These are phyloP conservation scores for Leptothorax acervorum DNA, from an alignment of 2,888 invertebrate genomes.

Conservation along the genomic window DNA sequence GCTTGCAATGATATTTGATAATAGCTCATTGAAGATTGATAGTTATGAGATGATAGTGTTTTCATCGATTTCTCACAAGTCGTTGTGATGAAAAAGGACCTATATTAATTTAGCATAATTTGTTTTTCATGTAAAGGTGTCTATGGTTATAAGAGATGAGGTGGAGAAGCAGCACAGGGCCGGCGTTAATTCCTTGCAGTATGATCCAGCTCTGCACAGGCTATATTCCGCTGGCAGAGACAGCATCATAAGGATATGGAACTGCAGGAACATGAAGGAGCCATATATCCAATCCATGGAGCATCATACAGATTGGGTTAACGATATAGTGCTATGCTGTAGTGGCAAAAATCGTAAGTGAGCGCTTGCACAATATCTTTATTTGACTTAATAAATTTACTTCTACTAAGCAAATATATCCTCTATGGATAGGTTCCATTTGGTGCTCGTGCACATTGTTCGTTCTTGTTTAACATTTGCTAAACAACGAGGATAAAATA, in stretches of 20 bases:
- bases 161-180: conserved; percentile 97
- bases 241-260: conserved; percentile 98
- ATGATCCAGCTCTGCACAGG: conserved; percentile 94
- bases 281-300: conserved; percentile 98
- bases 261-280: conserved; percentile 88
- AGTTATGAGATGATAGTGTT: too few relatives aligned
- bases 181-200: conserved; percentile 98
- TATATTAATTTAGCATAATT: neutral
- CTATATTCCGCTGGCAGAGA: conserved; percentile 98
- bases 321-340: conserved; percentile 99
- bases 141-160: conserved; percentile 98
- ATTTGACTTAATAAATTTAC: neutral
- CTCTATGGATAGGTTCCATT: neutral
- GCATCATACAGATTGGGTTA: conserved; percentile 99
- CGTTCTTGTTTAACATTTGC: too few relatives aligned
- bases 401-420: neutral
- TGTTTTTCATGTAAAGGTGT: conserved; percentile 89
- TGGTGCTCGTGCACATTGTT: too few relatives aligned
- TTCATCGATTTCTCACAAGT: neutral
- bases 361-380: neutral
- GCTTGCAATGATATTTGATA: neutral
- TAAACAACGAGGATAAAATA: too few relatives aligned
- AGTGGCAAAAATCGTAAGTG: conserved; percentile 95
- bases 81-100: neutral
- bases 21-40: neutral